A percentile compares a stretch with the other conserved stretches of the same genome.
These are phyloP conservation scores for Arvicanthis niloticus DNA, from an alignment of 2,113 vertebrate species.

Conservation along the genomic window DNA sequence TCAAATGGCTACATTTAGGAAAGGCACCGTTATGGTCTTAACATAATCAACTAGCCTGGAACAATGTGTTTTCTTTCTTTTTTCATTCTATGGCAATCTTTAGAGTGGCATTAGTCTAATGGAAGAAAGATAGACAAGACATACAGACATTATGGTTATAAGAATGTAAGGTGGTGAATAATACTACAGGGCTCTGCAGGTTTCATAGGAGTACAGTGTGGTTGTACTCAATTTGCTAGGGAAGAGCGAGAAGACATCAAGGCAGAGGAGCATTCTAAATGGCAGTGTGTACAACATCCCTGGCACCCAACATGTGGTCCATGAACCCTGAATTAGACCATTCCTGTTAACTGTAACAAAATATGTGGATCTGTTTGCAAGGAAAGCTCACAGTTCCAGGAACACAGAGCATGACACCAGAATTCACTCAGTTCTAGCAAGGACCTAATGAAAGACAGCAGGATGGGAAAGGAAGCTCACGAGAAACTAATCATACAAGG, in stretches of 20 bases:
- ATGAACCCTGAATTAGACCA: too few relatives aligned
- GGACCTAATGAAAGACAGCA: neutral
- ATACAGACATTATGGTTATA: neutral
- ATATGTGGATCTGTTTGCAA: neutral
- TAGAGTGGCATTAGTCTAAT: neutral
- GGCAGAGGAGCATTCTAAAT: neutral
- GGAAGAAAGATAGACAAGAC: neutral
- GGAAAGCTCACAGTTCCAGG: neutral
- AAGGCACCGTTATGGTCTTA: neutral
- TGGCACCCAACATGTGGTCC: neutral
- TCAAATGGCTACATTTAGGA: neutral
- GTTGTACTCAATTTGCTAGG: neutral
- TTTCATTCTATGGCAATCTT: neutral
- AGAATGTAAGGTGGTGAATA: neutral
- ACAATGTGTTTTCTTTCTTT: neutral
- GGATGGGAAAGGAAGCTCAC: neutral
- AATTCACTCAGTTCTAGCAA: neutral
- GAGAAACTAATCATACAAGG: too few relatives aligned
- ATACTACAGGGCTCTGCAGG: neutral
- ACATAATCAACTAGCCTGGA: neutral
- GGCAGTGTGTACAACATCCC: accelerated
- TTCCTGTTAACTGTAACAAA: neutral
- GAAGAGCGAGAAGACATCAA: neutral
- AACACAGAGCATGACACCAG: neutral
- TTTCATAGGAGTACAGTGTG: neutral